Conservation (phyloP, 2,888 invertebrate species). For the Drosophila robusta region DNA sequence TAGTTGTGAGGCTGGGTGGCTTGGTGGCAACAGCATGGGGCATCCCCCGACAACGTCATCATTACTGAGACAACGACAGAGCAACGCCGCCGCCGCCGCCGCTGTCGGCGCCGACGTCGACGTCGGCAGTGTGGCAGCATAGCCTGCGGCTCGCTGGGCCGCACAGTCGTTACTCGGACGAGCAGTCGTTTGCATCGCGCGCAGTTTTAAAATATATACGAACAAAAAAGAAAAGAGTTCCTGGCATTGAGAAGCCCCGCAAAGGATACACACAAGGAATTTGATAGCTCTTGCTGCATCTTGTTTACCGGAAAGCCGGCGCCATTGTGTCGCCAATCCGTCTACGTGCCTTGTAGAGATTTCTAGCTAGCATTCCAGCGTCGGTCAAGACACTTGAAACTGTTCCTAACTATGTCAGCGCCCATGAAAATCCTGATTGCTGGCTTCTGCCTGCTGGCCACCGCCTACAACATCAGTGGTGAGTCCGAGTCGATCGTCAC, state of each 20-base stretch:
- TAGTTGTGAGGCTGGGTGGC: constrained; percentile 3
- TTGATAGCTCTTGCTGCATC: constrained; percentile 15
- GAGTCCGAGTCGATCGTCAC: constrained; percentile 33
- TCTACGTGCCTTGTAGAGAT: constrained; percentile 38
- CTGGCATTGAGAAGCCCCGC: constrained; percentile 25
- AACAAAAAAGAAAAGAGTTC: constrained; percentile 11
- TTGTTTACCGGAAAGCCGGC: constrained; percentile 52
- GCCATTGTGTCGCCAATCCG: constrained; percentile 63
- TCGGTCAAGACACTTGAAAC: constrained; percentile 15
- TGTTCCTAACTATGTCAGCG: constrained; percentile 56
- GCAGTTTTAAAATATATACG: constrained; percentile 37
- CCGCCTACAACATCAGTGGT: constrained; percentile 71
- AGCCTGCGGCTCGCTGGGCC: constrained; percentile 56
- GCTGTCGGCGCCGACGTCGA: constrained; percentile 17
- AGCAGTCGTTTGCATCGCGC: constrained; percentile 76
- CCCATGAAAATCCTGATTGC: constrained; percentile 65
- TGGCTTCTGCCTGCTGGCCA: constrained; percentile 66
- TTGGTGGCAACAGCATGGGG: constrained; percentile 40
- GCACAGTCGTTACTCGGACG: constrained; percentile 71
- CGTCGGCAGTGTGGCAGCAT: constrained; percentile 60
- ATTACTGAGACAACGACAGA: constrained; percentile 17
- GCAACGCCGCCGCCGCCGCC: constrained; percentile 26
- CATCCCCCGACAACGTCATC: constrained; percentile 54
- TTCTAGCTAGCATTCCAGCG: constrained; percentile 31
- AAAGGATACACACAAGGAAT: constrained; percentile 46